phyloP scores from a whole-genome alignment of 2,888 invertebrate genomes.

The Endotricha flammealis region DNA sequence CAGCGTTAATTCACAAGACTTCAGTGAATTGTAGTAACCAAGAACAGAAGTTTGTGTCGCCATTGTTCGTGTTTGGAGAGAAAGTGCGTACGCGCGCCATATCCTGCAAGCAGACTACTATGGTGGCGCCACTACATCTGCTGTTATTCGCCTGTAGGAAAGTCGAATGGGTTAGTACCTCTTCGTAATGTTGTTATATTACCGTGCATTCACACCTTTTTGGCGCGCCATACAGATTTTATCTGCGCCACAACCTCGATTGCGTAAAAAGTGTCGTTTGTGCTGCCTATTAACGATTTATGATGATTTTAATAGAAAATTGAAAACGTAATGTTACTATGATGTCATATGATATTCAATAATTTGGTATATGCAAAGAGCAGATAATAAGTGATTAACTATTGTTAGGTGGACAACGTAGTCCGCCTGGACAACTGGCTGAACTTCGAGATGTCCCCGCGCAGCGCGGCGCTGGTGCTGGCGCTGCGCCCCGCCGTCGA shows the following conservation, averaged over 20 bases:
- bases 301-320: too few species aligned
- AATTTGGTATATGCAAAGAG: too few species aligned
- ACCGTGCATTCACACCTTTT: too few species aligned
- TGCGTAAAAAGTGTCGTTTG: too few species aligned
- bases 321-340: too few species aligned
- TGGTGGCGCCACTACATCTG: conserved; percentile 96
- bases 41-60: conserved; percentile 92
- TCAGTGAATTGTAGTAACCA: conserved; percentile 95
- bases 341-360: too few species aligned
- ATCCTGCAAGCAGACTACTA: conserved; percentile 95
- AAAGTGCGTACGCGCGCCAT: conserved; percentile 97
- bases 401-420: conserved; percentile 79
- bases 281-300: too few species aligned
- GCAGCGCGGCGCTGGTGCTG: conserved; percentile 87
- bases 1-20: conserved; percentile 96
- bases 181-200: not conserved
- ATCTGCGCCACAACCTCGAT: too few species aligned
- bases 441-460: conserved; percentile 90
- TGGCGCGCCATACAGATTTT: too few species aligned
- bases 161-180: conserved; percentile 81
- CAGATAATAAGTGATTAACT: conserved; percentile 12
- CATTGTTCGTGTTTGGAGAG: conserved; percentile 98
- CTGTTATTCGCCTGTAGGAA: conserved; percentile 95
- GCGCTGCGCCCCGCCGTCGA: conserved; percentile 94
- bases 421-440: conserved; percentile 96